phyloP scores from a whole-genome alignment of 1,140 invertebrate species.

The Orchestia grillus region DNA sequence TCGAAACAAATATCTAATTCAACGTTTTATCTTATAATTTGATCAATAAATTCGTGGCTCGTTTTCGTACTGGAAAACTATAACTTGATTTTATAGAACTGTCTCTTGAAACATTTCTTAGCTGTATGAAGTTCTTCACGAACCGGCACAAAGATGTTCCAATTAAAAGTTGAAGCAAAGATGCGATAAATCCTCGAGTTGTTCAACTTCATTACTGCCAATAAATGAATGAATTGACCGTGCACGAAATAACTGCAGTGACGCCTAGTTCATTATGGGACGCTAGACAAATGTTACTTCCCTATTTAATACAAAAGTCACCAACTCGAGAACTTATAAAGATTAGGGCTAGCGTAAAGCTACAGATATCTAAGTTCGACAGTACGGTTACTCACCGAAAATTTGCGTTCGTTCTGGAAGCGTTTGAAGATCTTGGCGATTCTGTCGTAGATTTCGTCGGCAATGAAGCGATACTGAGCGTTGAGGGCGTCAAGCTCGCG shows the following conservation, averaged over 20 bases:
- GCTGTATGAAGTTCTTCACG: too few relatives aligned
- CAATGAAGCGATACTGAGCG: conserved; percentile 66
- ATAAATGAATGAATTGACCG: background rate
- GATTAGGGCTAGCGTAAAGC: background rate
- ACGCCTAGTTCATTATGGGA: background rate
- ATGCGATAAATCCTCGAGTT: background rate
- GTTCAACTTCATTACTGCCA: background rate
- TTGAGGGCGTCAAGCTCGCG: conserved; percentile 67
- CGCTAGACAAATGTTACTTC: background rate
- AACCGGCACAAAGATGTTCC: too few relatives aligned
- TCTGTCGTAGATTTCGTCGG: conserved; percentile 67
- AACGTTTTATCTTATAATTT: too few relatives aligned
- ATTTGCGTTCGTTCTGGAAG: conserved; percentile 65
- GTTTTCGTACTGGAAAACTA: too few relatives aligned
- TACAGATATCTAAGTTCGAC: background rate
- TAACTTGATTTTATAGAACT: too few relatives aligned
- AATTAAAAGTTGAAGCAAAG: background rate
- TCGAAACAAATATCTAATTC: too few relatives aligned
- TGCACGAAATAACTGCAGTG: background rate
- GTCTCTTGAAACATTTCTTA: too few relatives aligned
- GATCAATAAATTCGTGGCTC: too few relatives aligned
- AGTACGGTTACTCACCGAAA: conserved; percentile 63
- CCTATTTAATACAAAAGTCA: background rate
- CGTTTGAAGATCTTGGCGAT: conserved; percentile 68
- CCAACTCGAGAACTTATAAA: background rate